Evolutionary conservation across 2,888 invertebrate species (phyloP).

Genomic region (Tiliacea aurago): DNA sequence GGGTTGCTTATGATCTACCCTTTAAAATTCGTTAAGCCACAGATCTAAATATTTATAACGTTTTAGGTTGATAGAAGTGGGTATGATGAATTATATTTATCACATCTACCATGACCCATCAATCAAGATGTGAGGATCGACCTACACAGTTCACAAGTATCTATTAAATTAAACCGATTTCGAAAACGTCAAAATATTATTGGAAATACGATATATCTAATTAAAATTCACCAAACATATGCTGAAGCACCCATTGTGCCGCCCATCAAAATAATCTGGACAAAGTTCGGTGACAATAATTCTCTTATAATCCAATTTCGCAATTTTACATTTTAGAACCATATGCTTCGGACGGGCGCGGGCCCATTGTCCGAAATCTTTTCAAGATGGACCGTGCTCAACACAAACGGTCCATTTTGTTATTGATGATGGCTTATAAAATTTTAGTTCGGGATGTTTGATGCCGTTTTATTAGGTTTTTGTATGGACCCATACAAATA

Average conservation of each 20-base stretch:
- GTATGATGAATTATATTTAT: background rate
- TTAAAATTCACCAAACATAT: constrained; percentile 77
- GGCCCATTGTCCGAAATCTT: constrained; percentile 81
- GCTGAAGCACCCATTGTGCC: constrained; percentile 74
- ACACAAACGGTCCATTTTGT: constrained; percentile 77
- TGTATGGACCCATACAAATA: constrained; percentile 73
- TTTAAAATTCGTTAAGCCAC: background rate
- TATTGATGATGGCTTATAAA: constrained; percentile 86
- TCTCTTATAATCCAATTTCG: constrained; percentile 86
- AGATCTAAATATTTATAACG: background rate
- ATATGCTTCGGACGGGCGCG: constrained; percentile 81
- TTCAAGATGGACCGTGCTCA: constrained; percentile 78
- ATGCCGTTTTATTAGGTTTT: constrained; percentile 80
- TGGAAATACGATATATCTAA: constrained; percentile 76
- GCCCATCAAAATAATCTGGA: constrained; percentile 80
- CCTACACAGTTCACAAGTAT: background rate
- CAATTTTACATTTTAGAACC: constrained; percentile 80
- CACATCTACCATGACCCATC: too few relatives aligned
- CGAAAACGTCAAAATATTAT: constrained; percentile 80
- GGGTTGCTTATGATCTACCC: background rate
- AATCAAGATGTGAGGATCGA: background rate
- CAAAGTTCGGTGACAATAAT: constrained; percentile 78
- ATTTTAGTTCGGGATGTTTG: constrained; percentile 76
- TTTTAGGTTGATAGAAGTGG: fast-evolving
- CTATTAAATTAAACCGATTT: constrained; percentile 35